Evolutionary conservation across 2,113 vertebrate genomes (phyloP).

Genomic region (Numida meleagris): DNA sequence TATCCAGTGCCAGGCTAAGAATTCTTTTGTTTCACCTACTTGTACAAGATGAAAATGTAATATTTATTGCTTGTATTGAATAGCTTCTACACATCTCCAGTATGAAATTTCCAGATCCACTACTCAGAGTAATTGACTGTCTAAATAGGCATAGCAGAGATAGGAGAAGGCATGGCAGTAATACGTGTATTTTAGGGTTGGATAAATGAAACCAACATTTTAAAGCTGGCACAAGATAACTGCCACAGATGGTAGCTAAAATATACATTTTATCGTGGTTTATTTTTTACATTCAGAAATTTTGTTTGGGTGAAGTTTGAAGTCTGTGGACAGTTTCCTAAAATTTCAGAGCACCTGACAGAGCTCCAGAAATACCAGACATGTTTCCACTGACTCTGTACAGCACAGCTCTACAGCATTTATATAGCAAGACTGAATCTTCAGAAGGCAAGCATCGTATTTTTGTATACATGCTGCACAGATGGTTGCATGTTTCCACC

Average conservation of each 20-base stretch:
- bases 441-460: background rate
- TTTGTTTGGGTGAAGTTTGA: background rate
- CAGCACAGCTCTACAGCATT: background rate
- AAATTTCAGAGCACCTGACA: background rate
- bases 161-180: background rate
- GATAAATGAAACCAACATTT: background rate
- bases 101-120: background rate
- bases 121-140: background rate
- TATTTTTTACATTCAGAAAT: background rate
- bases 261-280: background rate
- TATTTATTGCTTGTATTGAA: background rate
- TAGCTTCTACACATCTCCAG: background rate
- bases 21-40: constrained; percentile 23
- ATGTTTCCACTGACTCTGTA: background rate
- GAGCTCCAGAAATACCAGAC: background rate
- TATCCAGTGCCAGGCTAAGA: background rate
- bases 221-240: background rate
- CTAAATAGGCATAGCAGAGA: background rate
- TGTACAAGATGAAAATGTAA: background rate
- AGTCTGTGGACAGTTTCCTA: background rate
- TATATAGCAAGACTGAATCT: background rate
- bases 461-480: background rate
- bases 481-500: background rate
- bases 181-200: background rate
- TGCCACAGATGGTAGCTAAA: background rate